These are phyloP conservation scores for Atta colombica DNA, from an alignment of 1,140 invertebrate genomes.

Conservation along the genomic window DNA sequence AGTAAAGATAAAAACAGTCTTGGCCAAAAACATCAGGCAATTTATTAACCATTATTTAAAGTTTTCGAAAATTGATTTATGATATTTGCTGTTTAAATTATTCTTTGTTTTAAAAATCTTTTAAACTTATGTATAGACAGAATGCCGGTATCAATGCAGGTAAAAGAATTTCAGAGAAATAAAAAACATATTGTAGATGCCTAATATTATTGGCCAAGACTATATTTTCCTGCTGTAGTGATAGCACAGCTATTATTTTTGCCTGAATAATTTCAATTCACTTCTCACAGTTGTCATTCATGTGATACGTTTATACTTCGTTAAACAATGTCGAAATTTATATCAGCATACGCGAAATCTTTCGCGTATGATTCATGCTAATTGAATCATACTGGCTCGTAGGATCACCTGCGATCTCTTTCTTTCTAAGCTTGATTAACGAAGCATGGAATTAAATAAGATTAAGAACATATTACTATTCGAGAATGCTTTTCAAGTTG, in stretches of 20 bases:
- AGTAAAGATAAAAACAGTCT: neutral
- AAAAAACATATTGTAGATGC: no score
- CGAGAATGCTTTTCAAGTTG: neutral
- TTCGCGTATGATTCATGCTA: neutral
- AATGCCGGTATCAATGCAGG: no score
- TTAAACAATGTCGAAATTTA: neutral
- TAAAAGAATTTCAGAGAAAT: no score
- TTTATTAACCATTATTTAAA: no score
- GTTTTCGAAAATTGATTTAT: no score
- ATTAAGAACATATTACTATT: neutral
- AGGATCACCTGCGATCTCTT: neutral
- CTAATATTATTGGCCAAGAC: no score
- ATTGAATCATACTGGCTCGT: neutral
- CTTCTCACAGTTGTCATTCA: neutral
- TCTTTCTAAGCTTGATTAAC: neutral
- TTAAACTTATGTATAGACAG: no score
- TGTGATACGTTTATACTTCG: no score
- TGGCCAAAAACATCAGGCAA: no score
- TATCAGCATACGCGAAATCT: constrained; percentile 1
- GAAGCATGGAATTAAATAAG: neutral
- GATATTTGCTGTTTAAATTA: no score
- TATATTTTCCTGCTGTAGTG: neutral
- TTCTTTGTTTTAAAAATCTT: no score
- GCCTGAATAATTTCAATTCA: neutral
- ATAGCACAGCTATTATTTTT: neutral